These are phyloP conservation scores for Girardinichthys multiradiatus DNA, from an alignment of 2,113 vertebrate genomes.

Conservation along the genomic window DNA sequence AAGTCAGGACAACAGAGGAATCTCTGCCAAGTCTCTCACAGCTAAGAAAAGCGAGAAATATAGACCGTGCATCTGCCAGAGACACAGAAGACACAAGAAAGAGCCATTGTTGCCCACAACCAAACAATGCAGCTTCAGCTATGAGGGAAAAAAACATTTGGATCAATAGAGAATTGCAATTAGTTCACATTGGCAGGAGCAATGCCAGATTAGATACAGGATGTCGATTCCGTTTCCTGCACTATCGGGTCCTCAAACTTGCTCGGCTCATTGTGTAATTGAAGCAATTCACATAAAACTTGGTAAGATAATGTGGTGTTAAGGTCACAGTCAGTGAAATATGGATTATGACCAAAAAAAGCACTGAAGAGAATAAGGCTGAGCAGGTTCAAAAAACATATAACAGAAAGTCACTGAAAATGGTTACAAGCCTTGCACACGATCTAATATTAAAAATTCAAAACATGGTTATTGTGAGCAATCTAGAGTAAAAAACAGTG, in stretches of 20 bases:
- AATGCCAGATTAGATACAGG: conserved; percentile 79
- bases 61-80: conserved; percentile 63
- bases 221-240: conserved; percentile 83
- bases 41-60: conserved; percentile 66
- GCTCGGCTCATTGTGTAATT: conserved; percentile 67
- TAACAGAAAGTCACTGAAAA: neutral
- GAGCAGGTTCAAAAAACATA: neutral
- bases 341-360: neutral
- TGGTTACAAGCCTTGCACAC: neutral
- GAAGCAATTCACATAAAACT: conserved; percentile 51
- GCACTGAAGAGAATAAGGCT: neutral
- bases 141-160: conserved; percentile 59
- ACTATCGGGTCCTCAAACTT: conserved; percentile 73
- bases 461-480: neutral
- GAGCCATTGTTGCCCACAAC: conserved; percentile 69
- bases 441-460: neutral
- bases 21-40: conserved; percentile 52
- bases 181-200: conserved; percentile 80
- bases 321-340: conserved; percentile 27
- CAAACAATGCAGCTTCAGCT: conserved; percentile 74
- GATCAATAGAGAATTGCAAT: conserved; percentile 83
- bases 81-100: conserved; percentile 69
- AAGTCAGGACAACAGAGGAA: conserved; percentile 49
- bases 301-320: conserved; percentile 30
- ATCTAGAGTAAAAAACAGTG: neutral